A percentile compares a stretch with the other conserved stretches of the same genome.
phyloP scores from a whole-genome alignment of 2,797 vertebrate species.

The Rhinella marina region DNA sequence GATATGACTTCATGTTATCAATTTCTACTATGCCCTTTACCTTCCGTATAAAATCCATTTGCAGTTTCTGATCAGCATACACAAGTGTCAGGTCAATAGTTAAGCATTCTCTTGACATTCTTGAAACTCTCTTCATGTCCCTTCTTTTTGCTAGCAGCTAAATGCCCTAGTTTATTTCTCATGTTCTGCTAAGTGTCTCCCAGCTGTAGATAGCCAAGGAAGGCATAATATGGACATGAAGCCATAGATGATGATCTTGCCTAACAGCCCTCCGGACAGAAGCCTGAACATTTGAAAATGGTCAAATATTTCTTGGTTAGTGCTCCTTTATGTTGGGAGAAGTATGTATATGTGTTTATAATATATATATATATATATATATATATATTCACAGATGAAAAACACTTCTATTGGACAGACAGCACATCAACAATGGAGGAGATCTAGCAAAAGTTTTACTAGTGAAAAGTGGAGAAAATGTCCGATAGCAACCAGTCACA shows the following conservation, averaged over 20 bases:
- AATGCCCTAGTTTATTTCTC: not conserved
- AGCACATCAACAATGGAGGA: too few species aligned
- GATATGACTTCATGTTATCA: not conserved
- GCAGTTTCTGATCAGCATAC: slow-evolving; percentile 6
- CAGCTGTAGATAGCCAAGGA: not conserved
- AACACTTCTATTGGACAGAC: too few species aligned
- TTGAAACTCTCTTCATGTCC: slow-evolving; percentile 1
- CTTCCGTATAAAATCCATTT: not conserved
- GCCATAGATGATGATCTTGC: not conserved
- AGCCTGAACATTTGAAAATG: not conserved
- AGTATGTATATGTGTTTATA: not conserved
- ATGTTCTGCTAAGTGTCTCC: slow-evolving; percentile 10
- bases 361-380: too few species aligned
- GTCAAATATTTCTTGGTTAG: not conserved
- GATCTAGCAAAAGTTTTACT: too few species aligned
- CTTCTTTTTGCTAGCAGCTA: not conserved
- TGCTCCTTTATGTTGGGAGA: not conserved
- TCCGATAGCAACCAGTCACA: not conserved
- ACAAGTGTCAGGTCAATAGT: slow-evolving; percentile 30
- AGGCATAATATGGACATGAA: not conserved
- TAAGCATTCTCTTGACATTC: slow-evolving; percentile 25
- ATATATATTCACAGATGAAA: too few species aligned
- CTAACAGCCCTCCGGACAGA: not conserved
- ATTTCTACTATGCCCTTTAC: not conserved
- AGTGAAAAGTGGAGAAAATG: not conserved